These are phyloP conservation scores for Phaethornis superciliosus DNA, from an alignment of 2,113 vertebrate species.

Conservation along the genomic window DNA sequence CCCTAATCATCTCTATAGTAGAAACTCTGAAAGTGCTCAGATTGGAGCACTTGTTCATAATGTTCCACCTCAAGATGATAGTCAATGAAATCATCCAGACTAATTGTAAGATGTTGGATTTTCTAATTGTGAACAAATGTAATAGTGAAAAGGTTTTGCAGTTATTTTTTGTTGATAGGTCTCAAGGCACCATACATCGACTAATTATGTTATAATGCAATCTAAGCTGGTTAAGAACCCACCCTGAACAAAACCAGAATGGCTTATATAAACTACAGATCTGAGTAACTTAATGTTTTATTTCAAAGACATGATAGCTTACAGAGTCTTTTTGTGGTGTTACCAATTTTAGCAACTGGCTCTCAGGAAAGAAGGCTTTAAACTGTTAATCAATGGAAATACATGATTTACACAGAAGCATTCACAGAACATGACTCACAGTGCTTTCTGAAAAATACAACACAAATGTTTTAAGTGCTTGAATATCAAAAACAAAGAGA, in stretches of 20 bases:
- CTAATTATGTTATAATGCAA: neutral
- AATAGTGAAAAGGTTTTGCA: neutral
- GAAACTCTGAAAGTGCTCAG: neutral
- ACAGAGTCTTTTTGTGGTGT: neutral
- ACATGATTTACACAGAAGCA: neutral
- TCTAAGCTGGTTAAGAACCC: neutral
- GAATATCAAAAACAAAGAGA: neutral
- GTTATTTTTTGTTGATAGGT: neutral
- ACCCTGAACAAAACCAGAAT: neutral
- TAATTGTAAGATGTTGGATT: neutral
- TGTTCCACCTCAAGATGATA: neutral
- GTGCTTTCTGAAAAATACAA: neutral
- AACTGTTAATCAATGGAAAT: slow-evolving; percentile 24
- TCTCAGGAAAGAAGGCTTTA: slow-evolving; percentile 2
- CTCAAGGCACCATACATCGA: neutral
- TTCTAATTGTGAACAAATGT: neutral
- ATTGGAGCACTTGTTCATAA: neutral
- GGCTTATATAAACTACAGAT: neutral
- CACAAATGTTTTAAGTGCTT: neutral
- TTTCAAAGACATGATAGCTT: neutral
- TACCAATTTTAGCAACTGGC: slow-evolving; percentile 36
- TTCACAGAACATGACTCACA: neutral
- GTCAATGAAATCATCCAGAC: slow-evolving; percentile 15
- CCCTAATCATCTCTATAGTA: neutral
- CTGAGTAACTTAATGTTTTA: neutral